A percentile compares a stretch with the other conserved stretches of the same genome.
These are phyloP conservation scores for Metellina segmentata DNA, from an alignment of 2,888 invertebrate species.

Conservation along the genomic window DNA sequence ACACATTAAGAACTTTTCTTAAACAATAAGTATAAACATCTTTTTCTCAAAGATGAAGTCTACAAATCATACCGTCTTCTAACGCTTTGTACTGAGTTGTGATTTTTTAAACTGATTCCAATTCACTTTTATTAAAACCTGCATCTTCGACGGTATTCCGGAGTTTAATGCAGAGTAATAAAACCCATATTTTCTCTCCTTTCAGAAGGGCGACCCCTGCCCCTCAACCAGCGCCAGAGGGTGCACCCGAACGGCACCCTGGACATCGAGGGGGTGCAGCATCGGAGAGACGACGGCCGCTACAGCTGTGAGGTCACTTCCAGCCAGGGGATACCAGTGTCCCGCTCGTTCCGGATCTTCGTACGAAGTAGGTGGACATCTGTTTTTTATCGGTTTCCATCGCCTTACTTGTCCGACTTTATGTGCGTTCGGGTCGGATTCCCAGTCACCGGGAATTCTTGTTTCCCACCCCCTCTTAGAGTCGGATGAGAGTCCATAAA, in stretches of 20 bases:
- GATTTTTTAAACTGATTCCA: background rate
- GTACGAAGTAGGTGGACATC: conserved; percentile 70
- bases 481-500: conserved; percentile 11
- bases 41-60: too few species aligned
- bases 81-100: too few species aligned
- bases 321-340: conserved; percentile 57
- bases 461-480: background rate
- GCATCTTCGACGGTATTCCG: background rate
- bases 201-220: conserved; percentile 75
- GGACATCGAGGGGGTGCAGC: conserved; percentile 76
- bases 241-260: conserved; percentile 77
- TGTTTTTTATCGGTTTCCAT: conserved; percentile 52
- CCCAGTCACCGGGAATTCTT: conserved; percentile 10
- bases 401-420: background rate
- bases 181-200: background rate
- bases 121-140: background rate
- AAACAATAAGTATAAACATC: too few species aligned
- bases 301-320: conserved; percentile 77
- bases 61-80: too few species aligned
- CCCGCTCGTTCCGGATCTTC: conserved; percentile 60
- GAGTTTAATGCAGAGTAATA: background rate
- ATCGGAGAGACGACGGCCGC: conserved; percentile 76
- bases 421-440: background rate
- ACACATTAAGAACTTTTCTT: too few species aligned
- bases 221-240: conserved; percentile 75